Evolutionary conservation across 2,797 vertebrate species (phyloP).

Genomic region (Picus viridis): DNA sequence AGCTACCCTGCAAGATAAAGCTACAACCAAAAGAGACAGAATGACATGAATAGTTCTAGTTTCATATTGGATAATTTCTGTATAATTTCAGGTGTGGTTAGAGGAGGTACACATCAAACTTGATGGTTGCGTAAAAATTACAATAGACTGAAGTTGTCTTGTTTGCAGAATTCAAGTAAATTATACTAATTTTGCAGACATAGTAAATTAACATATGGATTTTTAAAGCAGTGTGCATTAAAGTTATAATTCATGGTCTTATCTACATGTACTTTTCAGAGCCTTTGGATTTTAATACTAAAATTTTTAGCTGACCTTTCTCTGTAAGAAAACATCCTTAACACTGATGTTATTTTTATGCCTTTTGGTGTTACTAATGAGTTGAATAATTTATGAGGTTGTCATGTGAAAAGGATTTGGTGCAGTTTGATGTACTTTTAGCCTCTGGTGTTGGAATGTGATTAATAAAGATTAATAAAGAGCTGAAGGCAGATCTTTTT

Average conservation of each 20-base stretch:
- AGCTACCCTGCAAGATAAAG: not conserved
- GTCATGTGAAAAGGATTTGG: constrained; percentile 88
- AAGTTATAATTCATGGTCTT: constrained; percentile 27
- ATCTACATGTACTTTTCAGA: constrained; percentile 55
- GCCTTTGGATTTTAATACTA: constrained; percentile 66
- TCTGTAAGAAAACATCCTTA: constrained; percentile 76
- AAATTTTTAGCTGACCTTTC: constrained; percentile 79
- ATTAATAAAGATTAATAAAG: constrained; percentile 86
- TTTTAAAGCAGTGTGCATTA: constrained; percentile 10
- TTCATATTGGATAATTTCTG: not conserved
- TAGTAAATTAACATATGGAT: not conserved
- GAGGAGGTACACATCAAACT: not conserved
- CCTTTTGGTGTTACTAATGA: constrained; percentile 88
- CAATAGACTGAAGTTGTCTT: not conserved
- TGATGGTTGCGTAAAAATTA: not conserved
- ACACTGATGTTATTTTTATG: constrained; percentile 80
- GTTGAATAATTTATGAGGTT: constrained; percentile 93
- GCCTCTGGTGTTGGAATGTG: constrained; percentile 80
- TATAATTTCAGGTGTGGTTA: not conserved
- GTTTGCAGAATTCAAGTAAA: constrained; percentile 17
- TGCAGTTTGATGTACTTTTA: constrained; percentile 84
- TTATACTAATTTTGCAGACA: not conserved
- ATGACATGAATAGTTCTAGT: not conserved
- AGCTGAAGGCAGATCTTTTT: constrained; percentile 71
- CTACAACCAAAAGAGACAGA: not conserved